A percentile compares a stretch with the other conserved stretches of the same genome.
phyloP scores from a whole-genome alignment of 2,113 vertebrate species.

The Strix uralensis region DNA sequence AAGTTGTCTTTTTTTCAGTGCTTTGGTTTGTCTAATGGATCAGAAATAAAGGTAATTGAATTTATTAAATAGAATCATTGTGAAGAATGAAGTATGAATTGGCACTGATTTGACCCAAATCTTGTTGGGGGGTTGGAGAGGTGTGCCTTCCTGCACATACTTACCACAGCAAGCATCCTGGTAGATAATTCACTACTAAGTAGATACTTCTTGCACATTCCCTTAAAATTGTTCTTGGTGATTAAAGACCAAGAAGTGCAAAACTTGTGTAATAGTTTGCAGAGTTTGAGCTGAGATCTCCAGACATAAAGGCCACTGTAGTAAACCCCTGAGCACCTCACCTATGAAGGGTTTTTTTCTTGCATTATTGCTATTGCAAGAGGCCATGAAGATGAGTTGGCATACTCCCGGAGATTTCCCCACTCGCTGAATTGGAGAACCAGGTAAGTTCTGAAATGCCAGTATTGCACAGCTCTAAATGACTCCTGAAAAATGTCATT shows the following conservation, averaged over 20 bases:
- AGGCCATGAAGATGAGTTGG: neutral
- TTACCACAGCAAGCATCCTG: neutral
- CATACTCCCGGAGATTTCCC: neutral
- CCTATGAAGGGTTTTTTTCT: neutral
- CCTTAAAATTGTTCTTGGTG: neutral
- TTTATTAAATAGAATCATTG: neutral
- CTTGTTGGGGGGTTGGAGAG: neutral
- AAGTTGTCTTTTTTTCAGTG: neutral
- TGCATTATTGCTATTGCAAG: neutral
- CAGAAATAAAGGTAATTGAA: neutral
- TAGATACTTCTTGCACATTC: neutral
- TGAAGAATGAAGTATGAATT: neutral
- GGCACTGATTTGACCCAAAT: neutral
- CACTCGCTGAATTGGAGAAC: neutral
- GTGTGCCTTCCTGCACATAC: neutral
- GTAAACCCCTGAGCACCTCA: neutral
- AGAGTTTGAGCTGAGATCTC: neutral
- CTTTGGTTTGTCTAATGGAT: neutral
- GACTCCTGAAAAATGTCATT: neutral
- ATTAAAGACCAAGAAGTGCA: neutral
- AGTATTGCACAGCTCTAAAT: neutral
- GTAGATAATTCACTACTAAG: neutral
- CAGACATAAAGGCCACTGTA: neutral
- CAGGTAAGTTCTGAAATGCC: neutral
- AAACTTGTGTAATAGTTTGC: neutral